phyloP scores from a whole-genome alignment of 2,797 vertebrate genomes.

The Moxostoma hubbsi region DNA sequence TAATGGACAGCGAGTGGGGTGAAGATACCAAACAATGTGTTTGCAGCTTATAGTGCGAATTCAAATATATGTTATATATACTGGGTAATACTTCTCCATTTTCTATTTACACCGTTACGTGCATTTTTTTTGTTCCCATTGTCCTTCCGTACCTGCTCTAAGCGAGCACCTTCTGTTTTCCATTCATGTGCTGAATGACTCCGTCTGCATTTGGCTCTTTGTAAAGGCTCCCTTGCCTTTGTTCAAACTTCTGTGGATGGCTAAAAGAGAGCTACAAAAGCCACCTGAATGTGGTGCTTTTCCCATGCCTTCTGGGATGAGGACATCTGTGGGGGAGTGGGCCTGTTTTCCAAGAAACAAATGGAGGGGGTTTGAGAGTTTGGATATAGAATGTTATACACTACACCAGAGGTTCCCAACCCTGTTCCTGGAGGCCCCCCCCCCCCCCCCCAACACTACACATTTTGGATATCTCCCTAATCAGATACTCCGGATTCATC shows the following conservation, averaged over 20 bases:
- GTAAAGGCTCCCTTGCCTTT: conserved; percentile 50
- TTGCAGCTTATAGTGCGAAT: background rate
- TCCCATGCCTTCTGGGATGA: conserved; percentile 59
- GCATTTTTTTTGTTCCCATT: conserved; percentile 1
- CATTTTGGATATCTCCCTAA: too few relatives aligned
- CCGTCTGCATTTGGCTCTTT: conserved; percentile 43
- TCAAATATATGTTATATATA: background rate
- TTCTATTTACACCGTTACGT: background rate
- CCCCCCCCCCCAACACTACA: too few relatives aligned
- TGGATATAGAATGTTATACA: background rate
- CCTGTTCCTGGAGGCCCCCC: too few relatives aligned
- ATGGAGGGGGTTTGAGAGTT: conserved; percentile 52
- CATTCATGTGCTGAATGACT: conserved; percentile 41
- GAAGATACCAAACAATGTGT: too few relatives aligned
- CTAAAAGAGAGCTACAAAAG: conserved; percentile 59
- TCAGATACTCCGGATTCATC: too few relatives aligned
- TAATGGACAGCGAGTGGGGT: too few relatives aligned
- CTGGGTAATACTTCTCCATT: background rate
- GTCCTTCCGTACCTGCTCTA: conserved; percentile 36
- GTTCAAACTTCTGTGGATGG: conserved; percentile 50
- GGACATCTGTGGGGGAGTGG: conserved; percentile 73
- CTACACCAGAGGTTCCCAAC: too few relatives aligned
- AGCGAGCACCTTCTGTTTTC: conserved; percentile 47
- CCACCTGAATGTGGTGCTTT: conserved; percentile 64
- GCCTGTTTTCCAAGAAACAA: conserved; percentile 60